Percentiles rank a stretch among this genome's conserved stretches.
Conservation (phyloP, 2,113 vertebrate genomes). For the mouse (Mus musculus) region DNA sequence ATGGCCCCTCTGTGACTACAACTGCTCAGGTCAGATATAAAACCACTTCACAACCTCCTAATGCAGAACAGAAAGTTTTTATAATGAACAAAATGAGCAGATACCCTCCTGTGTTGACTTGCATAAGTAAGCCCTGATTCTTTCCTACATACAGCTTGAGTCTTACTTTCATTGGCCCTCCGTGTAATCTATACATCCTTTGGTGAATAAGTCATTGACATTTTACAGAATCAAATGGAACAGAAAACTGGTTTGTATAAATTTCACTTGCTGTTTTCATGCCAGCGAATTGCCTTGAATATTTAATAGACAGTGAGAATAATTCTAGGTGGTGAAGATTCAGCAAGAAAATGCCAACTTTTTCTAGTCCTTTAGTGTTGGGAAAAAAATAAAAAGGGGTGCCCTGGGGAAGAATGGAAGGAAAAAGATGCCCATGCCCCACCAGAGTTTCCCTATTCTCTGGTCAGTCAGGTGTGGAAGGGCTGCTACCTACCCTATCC, state of each 20-base stretch:
- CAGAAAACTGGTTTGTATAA: not conserved
- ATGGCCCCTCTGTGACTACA: not conserved
- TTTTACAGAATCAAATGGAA: not conserved
- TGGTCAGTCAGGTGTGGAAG: too few species aligned
- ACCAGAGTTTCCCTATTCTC: too few species aligned
- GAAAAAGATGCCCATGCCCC: too few species aligned
- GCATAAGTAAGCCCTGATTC: not conserved
- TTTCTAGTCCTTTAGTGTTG: not conserved
- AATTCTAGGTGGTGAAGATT: not conserved
- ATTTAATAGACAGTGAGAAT: not conserved
- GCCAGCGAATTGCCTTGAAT: not conserved
- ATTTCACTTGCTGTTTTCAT: not conserved
- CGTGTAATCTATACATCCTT: not conserved
- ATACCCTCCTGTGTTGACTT: not conserved
- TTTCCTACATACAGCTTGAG: not conserved
- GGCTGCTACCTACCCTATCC: too few species aligned
- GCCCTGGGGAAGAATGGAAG: too few species aligned
- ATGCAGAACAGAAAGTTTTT: not conserved
- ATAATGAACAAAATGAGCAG: not conserved
- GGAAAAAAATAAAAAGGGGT: too few species aligned
- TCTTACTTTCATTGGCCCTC: not conserved
- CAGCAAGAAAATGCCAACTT: not conserved
- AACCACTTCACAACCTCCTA: not conserved
- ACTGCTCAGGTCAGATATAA: not conserved
- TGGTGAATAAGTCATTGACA: not conserved